A percentile compares a stretch with the other conserved stretches of the same genome.
Conservation (phyloP, 2,888 invertebrate species). For the Tortricodes alternella region DNA sequence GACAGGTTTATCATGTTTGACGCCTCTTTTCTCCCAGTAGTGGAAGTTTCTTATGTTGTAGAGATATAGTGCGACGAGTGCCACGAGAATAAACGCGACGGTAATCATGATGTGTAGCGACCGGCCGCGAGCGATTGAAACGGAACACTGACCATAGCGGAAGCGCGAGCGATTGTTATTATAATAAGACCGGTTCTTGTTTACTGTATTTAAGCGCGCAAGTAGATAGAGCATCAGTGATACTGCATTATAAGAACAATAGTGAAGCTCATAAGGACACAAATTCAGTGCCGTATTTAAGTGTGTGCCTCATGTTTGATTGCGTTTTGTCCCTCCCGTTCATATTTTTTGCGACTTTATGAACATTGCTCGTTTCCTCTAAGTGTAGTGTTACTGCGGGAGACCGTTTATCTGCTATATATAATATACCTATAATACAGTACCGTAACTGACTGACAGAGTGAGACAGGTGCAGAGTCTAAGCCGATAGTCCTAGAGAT, state of each 20-base stretch:
- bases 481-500: too few relatives aligned
- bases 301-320: too few relatives aligned
- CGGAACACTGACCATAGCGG: not conserved
- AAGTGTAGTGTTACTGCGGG: too few relatives aligned
- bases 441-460: too few relatives aligned
- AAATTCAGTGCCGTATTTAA: not conserved
- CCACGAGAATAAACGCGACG: constrained; percentile 11
- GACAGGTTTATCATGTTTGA: constrained; percentile 54
- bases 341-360: too few relatives aligned
- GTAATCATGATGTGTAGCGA: constrained; percentile 13
- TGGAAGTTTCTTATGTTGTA: constrained; percentile 28
- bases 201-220: not conserved
- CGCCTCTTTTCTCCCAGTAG: constrained; percentile 41
- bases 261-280: not conserved
- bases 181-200: not conserved
- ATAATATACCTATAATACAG: too few relatives aligned
- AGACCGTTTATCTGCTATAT: too few relatives aligned
- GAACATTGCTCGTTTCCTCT: too few relatives aligned
- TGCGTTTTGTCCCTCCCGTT: not conserved
- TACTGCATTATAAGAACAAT: not conserved
- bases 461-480: too few relatives aligned
- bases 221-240: not conserved
- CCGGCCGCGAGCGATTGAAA: not conserved
- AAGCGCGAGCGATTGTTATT: not conserved
- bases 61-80: constrained; percentile 5